A percentile compares a stretch with the other conserved stretches of the same genome.
Conservation (phyloP, 1,140 invertebrate genomes). For the Cyclargus thomasi region DNA sequence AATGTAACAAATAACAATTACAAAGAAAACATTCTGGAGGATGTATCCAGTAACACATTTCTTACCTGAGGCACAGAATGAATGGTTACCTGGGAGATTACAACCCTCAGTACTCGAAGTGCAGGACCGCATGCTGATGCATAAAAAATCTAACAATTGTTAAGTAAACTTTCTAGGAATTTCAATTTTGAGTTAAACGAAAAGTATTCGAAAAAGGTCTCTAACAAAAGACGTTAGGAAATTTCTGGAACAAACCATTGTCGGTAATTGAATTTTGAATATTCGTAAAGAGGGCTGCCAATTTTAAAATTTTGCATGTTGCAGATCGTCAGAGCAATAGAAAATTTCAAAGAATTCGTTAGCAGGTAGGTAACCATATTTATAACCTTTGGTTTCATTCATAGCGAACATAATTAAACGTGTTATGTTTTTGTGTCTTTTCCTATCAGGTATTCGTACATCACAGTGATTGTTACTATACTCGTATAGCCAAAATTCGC, state of each 20-base stretch:
- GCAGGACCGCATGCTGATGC: neutral
- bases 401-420: neutral
- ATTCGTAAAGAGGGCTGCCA: neutral
- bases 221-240: neutral
- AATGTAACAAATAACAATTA: neutral
- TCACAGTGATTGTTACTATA: too few relatives aligned
- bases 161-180: conserved; percentile 10
- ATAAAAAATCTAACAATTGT: neutral
- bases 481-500: too few relatives aligned
- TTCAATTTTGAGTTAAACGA: neutral
- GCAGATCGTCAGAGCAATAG: neutral
- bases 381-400: neutral
- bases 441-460: neutral
- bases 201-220: neutral
- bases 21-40: neutral
- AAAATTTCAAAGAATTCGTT: neutral
- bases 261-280: conserved; percentile 7
- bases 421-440: neutral
- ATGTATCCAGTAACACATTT: neutral
- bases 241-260: neutral
- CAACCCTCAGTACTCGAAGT: neutral
- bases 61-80: neutral
- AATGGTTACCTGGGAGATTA: conserved; percentile 10
- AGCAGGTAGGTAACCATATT: neutral
- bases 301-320: neutral